Percentiles rank a stretch among this genome's conserved stretches.
Conservation (phyloP, 1,140 invertebrate species). For the Globodera ellingtonae region DNA sequence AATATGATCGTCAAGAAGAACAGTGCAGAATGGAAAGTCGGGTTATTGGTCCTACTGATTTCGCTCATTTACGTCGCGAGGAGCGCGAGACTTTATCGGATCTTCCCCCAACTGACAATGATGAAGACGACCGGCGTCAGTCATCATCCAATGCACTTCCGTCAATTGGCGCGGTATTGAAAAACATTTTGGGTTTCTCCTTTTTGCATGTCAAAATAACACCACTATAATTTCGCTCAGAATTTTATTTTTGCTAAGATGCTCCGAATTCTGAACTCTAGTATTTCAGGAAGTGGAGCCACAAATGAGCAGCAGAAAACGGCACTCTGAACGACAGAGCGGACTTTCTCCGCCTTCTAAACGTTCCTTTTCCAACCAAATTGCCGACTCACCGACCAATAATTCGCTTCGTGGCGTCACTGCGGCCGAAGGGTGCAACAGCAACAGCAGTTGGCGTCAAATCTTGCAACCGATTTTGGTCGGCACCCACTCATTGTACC, state of each 20-base stretch:
- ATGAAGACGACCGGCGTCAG: neutral
- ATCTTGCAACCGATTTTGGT: slow-evolving; percentile 46
- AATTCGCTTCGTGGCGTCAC: slow-evolving; percentile 13
- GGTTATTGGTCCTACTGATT: slow-evolving; percentile 25
- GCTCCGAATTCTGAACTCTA: neutral
- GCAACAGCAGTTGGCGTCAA: slow-evolving; percentile 42
- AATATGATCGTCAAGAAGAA: slow-evolving; percentile 27
- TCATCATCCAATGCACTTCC: neutral
- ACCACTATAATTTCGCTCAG: too few relatives aligned
- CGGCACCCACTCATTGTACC: slow-evolving; percentile 41
- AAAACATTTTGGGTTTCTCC: too few relatives aligned
- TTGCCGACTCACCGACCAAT: neutral
- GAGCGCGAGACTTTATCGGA: slow-evolving; percentile 8
- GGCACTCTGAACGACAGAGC: neutral
- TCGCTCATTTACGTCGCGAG: slow-evolving; percentile 17
- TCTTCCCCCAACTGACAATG: neutral
- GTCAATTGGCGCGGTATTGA: too few relatives aligned
- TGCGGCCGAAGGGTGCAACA: slow-evolving; percentile 22
- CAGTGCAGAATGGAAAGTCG: neutral
- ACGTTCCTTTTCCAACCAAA: slow-evolving; percentile 11
- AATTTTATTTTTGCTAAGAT: too few relatives aligned
- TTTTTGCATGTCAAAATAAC: too few relatives aligned
- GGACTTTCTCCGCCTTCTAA: slow-evolving; percentile 16
- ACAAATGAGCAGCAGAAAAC: neutral
- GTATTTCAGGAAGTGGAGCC: neutral